Percentiles rank a stretch among this genome's conserved stretches.
Evolutionary conservation across 2,797 vertebrate genomes (phyloP).

Genomic region (Harpagifer antarcticus): DNA sequence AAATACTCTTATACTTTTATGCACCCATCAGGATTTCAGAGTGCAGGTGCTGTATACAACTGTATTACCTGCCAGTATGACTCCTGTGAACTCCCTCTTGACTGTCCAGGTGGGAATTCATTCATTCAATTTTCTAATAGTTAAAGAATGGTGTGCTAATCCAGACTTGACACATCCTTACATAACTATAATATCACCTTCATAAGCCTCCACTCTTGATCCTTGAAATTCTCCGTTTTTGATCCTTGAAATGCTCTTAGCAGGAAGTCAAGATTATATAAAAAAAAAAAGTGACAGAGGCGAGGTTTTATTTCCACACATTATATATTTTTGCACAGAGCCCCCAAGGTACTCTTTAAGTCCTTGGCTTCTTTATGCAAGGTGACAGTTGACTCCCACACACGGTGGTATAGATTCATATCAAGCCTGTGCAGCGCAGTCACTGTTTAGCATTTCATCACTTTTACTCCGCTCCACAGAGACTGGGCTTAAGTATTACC

Average conservation of each 20-base stretch:
- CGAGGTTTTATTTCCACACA: constrained; percentile 78
- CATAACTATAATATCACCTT: constrained; percentile 71
- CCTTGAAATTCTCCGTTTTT: constrained; percentile 68
- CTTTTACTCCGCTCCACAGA: constrained; percentile 77
- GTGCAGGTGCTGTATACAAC: constrained; percentile 70
- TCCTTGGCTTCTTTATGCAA: constrained; percentile 80
- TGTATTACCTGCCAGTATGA: constrained; percentile 80
- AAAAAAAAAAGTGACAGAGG: constrained; percentile 48
- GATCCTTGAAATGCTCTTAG: constrained; percentile 79
- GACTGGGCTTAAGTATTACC: constrained; percentile 81
- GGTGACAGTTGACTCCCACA: constrained; percentile 84
- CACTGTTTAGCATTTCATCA: constrained; percentile 81
- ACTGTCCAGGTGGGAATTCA: constrained; percentile 82
- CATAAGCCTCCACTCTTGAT: constrained; percentile 67
- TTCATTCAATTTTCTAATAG: constrained; percentile 44
- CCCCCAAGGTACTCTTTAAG: constrained; percentile 80
- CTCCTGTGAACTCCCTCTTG: constrained; percentile 82
- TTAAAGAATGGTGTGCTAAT: constrained; percentile 51
- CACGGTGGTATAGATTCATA: constrained; percentile 72
- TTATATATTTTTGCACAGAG: constrained; percentile 78
- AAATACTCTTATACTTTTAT: background rate
- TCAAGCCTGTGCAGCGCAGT: constrained; percentile 77
- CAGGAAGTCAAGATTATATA: constrained; percentile 72
- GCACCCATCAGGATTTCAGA: constrained; percentile 79
- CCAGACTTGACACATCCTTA: constrained; percentile 67